Evolutionary conservation across 2,797 vertebrate species (phyloP).

Genomic region (Jordanella pulchra): DNA sequence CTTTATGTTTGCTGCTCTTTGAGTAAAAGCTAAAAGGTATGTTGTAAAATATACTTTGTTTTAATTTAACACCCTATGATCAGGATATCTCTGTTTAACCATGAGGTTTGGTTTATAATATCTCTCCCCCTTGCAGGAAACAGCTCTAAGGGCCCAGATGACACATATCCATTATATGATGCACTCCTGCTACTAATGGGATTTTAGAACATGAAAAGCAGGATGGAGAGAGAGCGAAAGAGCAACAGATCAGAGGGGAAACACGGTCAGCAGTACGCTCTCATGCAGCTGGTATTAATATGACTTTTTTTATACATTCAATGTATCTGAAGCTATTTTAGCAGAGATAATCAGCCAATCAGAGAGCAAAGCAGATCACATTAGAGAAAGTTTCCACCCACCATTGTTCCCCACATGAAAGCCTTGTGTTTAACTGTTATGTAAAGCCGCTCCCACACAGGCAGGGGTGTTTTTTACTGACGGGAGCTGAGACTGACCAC

Average conservation of each 20-base stretch:
- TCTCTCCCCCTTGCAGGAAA: conserved; percentile 37
- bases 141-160: conserved; percentile 35
- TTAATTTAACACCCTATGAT: neutral
- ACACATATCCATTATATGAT: conserved; percentile 56
- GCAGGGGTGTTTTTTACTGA: conserved; percentile 2
- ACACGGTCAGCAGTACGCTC: neutral
- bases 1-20: neutral
- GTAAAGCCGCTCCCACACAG: conserved; percentile 40
- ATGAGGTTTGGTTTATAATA: conserved; percentile 19
- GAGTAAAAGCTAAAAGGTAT: neutral
- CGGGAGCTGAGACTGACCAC: neutral
- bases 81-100: neutral
- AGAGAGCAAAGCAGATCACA: conserved; percentile 24
- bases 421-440: conserved; percentile 40
- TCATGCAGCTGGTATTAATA: neutral
- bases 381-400: conserved; percentile 40
- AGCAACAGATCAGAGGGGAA: conserved; percentile 3
- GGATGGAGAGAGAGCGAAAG: conserved; percentile 14
- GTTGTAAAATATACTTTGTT: neutral
- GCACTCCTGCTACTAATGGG: conserved; percentile 55
- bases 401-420: conserved; percentile 50
- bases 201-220: conserved; percentile 53
- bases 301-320: neutral
- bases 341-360: conserved; percentile 30
- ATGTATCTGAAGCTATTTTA: conserved; percentile 13